Base-by-base conservation (phyloP, 2,888 invertebrate species). In the Drosophila robusta region DNA sequence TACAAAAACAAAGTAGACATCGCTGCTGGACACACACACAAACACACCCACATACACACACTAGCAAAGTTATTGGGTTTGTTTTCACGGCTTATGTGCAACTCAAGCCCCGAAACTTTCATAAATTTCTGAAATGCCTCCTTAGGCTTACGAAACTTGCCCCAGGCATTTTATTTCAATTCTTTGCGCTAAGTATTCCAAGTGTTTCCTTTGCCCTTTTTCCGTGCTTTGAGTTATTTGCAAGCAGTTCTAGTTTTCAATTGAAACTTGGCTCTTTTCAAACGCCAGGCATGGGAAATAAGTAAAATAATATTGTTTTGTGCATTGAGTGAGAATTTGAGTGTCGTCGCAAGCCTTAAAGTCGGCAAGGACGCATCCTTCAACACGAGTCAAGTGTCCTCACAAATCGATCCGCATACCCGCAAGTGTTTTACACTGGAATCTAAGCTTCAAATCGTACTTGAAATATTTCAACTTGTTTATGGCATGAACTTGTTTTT, bases 81-180 rank as follows among this genome's bases (percentile, higher is more conserved):
- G 73, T 70, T 87, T 88, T 76, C 70, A 76, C 70, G 79, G 87
- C 85, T 89, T 89, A 89, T 85, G 78, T 72, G 70, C 76, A 77
- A 78, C 80, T 69, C 65, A 86, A 72, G 66, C 61, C 50, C 42
- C 70, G 34, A 69, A 87, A 83, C 64, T 88, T 87, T 75, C 70
- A 70, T 76, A 72, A 65, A 65, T 78, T 61, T 49, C 46, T 57
- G 34, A 45, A 54, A 52, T 58, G 47, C 39, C 64, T 60, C 24
- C 58, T 51, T 51, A 56, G 50, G 70, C 64, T 64, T 63, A 60
- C 41, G 16, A 65, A 74, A 64, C 46, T 70, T 63, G 57, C 51
- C 42, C 54, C 50, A 56, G 66, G 50, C 74, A 12, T 54, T 67
- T 56, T 24, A 70, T 54, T 74, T 68, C 71, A 64, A 67, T 67